Evolutionary conservation across 2,888 invertebrate species (phyloP).

Genomic region (Melinaea menophilus): DNA sequence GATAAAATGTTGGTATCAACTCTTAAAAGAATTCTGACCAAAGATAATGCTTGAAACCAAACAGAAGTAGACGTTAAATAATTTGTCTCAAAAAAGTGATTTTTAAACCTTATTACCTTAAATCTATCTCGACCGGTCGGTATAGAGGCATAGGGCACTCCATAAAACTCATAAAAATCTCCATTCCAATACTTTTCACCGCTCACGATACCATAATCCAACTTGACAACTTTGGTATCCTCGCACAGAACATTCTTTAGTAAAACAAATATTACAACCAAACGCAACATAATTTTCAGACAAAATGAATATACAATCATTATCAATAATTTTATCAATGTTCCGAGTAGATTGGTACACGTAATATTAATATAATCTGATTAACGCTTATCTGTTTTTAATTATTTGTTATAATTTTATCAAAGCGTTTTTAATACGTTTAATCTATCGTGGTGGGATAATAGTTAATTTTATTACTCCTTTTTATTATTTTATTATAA

Average conservation of each 20-base stretch:
- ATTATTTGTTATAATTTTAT: not conserved
- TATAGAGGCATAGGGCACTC: constrained; percentile 60
- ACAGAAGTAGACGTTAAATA: too few species aligned
- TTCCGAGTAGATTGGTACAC: constrained; percentile 28
- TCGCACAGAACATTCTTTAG: constrained; percentile 36
- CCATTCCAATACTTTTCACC: constrained; percentile 68
- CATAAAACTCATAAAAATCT: constrained; percentile 63
- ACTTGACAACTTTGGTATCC: constrained; percentile 41
- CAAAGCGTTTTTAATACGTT: not conserved
- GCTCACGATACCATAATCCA: constrained; percentile 53
- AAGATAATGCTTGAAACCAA: too few species aligned
- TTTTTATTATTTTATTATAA: too few species aligned
- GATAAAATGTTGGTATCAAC: not conserved
- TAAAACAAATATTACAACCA: constrained; percentile 36
- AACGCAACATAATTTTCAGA: constrained; percentile 42
- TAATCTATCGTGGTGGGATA: too few species aligned
- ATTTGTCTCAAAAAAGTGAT: not conserved
- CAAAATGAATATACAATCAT: constrained; percentile 22
- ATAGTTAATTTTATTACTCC: too few species aligned
- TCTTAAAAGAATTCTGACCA: not conserved
- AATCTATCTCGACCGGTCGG: constrained; percentile 59
- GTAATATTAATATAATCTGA: constrained; percentile 23
- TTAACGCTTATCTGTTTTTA: constrained; percentile 10
- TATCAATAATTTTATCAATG: constrained; percentile 21
- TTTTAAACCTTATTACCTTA: constrained; percentile 46